These are phyloP conservation scores for Trididemnum clinides DNA, from an alignment of 23 tunicate genomes.

Conservation along the genomic window DNA sequence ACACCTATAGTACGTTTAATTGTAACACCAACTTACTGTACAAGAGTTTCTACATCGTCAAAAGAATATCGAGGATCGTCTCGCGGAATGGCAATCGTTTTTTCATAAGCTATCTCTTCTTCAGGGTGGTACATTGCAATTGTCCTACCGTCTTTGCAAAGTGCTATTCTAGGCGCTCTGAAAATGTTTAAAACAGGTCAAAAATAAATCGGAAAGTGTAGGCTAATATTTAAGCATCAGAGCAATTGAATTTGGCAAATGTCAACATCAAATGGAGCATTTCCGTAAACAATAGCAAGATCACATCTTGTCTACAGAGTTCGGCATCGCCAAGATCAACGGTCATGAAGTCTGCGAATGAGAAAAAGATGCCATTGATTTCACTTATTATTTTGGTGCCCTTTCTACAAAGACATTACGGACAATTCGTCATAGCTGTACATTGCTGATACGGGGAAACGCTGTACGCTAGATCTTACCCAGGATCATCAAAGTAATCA, in stretches of 20 bases:
- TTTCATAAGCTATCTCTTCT: conserved; percentile 45
- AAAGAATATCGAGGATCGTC: conserved; percentile 66
- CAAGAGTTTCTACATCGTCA: conserved; percentile 30
- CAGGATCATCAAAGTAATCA: neutral
- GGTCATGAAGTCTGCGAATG: too few species aligned
- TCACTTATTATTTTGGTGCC: too few species aligned
- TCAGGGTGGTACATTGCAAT: conserved; percentile 86
- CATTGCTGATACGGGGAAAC: too few species aligned
- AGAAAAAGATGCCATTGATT: too few species aligned
- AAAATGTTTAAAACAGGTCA: neutral
- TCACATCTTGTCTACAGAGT: too few species aligned
- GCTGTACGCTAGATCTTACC: neutral
- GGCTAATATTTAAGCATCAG: too few species aligned
- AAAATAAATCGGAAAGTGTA: too few species aligned
- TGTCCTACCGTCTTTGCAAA: conserved; percentile 63
- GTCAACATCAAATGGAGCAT: too few species aligned
- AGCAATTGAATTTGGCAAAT: too few species aligned
- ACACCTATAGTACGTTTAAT: too few species aligned
- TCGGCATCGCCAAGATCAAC: neutral
- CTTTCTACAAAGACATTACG: too few species aligned
- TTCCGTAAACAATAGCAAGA: neutral
- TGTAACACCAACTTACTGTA: conserved; percentile 24
- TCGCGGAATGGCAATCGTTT: conserved; percentile 85
- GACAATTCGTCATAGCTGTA: too few species aligned
- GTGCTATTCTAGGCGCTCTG: conserved; percentile 73